Evolutionary conservation across 2,113 vertebrate genomes (phyloP), one percentile per base, ranked within the genome.

Genomic region (Rhea americana): DNA sequence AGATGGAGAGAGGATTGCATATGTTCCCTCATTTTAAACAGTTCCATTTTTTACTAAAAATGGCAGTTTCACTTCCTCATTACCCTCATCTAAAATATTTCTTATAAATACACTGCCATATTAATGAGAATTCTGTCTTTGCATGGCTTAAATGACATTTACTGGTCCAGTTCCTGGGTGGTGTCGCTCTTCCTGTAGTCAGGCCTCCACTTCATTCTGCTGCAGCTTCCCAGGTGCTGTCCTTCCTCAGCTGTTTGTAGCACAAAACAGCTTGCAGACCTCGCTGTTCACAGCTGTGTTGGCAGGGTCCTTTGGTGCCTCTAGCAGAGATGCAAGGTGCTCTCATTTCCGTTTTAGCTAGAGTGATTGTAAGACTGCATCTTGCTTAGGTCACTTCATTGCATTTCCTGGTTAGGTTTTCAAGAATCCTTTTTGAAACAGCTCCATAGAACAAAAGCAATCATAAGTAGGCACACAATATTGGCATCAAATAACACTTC

Each of bases 261-360:
- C 53, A 21, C 12, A 65, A 28, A 39, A 14, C 11, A 71, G 12
- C 48, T 92, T 35, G 8, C 25, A 79, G 25, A 7, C 25, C 8
- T 73, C 7, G 35, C 79, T 75, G 48, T 70, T 90, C 20, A 32
- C 18, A 66, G 45, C 17, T 82, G 9, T 61, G 48, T 28, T 35
- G 35, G 35, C 3, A 0, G 30, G 7, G 12, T 53, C 28, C 28
- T 87, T 71, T 2, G 0, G 7, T 68, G 21, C 13, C 4, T 4
- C 5, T 28, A 53, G 3, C 41, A 17, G 22, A 83, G 32, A 6
- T 37, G 3, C 39, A 47, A 51, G 7, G 62, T 35, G 35, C 9
- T 19, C 20, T 20, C 15, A 20, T 7, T 89, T 86, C 72, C 47
- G 20, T 67, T 87, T 26, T 82, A 28, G 8, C 20, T 72, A 1